Evolutionary conservation across 2,888 invertebrate genomes (phyloP), one percentile per base, ranked within the genome.

Genomic region (Hermaeophaga mercurialis): DNA sequence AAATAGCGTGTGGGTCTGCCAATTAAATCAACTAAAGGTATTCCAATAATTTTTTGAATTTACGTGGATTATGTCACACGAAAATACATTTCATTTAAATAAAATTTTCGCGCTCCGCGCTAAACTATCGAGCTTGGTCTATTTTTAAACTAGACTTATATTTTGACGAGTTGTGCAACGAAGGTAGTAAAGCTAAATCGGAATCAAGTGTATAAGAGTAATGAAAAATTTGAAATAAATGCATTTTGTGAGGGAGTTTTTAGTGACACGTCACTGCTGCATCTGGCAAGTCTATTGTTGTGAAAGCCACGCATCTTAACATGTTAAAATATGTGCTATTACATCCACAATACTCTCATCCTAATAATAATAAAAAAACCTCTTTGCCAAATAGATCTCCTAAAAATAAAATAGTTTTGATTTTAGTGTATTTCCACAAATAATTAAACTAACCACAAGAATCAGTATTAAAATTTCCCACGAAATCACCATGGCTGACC

Each of bases 381-480:
- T 43, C 53, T 57, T 58, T 61, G 64, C 63, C 63, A 61, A 63
- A 64, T 58, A 53, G 50, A 59, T 56, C 50, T 56, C 62, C 65
- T 66, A 67, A 67, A 66, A 66, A 65, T 67, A 67, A 64, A 53
- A 47, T 54, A 38, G 41, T 28, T 33, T 50, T 28, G 39, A 11
- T 22, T 33, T 46, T 31, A 31, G 17, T 22, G 12, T 14, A 1
- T 48, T 17, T 18, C 11, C 28, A 36, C 3, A 11, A 44, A 48
- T 34, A 39, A 38, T 48, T 28, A 17, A 36, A 36, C 15, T 47
- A 36, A 38, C 9, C 39, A 18, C 26, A 26, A 47, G 36, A n/a
- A 4, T 28, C 28, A 26, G 19, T 33, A 31, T 7, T 33, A 26
- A n/a, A 31, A 17, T 45, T 50, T 56, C 43, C 47, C 52, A 36